Base-by-base conservation (phyloP, 1,140 invertebrate genomes). In the Elysia chlorotica region DNA sequence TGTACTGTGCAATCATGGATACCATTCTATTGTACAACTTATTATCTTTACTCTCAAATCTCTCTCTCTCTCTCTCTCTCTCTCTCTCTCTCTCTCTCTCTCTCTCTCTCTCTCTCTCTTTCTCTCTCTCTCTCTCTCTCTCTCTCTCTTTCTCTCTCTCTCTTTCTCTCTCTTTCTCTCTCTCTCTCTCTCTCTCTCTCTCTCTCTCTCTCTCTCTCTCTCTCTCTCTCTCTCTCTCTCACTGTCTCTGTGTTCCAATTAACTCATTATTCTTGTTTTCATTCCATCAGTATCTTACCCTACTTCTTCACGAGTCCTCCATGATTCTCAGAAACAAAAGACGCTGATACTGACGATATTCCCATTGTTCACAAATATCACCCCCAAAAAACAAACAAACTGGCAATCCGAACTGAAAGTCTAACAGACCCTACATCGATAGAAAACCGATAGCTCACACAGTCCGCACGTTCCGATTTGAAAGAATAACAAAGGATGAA, bases 191-290 rank as follows among this genome's bases (percentile, higher is more conserved):
- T 54, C 35, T 35, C 38, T 36, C 38, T 54, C 30, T 54, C 25
- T 36, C 38, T 54, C 23, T 31, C 38, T 33, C 33, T 54, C 35
- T 35, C 37, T 48, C 37, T 66, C 65, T 66, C 21, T 48, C 37
- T 66, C 65, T 66, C 37, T 48, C 37, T 66, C 65, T 48, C 28
- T 54, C 48, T 53, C 66, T 68, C 23, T 28, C 48, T 68, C 66
- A 5, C 48, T 30, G 2, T 25, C 66, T 37, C 37, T 41, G 2
- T 37, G 33, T 66, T 30, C 30, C 37, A 25, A 2, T 66, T 41
- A 48, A 48, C n/a, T n/a, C 41, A n/a, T 48, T 48, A 48, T n/a
- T 48, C n/a, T 48, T 48, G 10, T 48, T 48, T 48, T 48, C 41
- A 48, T 48, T 48, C n/a, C 41, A 48, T 48, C 41, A 14, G 41